phyloP scores from a whole-genome alignment of 2,797 vertebrate species.

The Acipenser ruthenus region DNA sequence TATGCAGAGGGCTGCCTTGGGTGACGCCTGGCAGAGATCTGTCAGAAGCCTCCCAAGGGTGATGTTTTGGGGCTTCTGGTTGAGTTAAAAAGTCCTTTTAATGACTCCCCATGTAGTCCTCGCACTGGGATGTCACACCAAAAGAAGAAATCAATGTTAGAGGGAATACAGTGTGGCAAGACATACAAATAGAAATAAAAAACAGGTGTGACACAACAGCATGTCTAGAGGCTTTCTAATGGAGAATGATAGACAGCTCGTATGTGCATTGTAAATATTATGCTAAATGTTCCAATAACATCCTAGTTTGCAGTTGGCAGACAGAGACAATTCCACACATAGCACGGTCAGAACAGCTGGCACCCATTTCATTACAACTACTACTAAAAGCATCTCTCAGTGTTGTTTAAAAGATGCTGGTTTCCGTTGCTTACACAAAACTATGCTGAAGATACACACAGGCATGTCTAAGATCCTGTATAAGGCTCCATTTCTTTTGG shows the following conservation, averaged over 20 bases:
- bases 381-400: too few relatives aligned
- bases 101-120: not conserved
- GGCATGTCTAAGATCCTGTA: too few relatives aligned
- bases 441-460: too few relatives aligned
- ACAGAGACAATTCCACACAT: not conserved
- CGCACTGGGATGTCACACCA: not conserved
- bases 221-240: not conserved
- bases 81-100: not conserved
- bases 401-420: too few relatives aligned
- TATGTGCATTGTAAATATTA: slow-evolving; percentile 3
- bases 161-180: not conserved
- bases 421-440: too few relatives aligned
- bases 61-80: too few relatives aligned
- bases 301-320: not conserved
- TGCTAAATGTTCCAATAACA: not conserved
- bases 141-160: not conserved
- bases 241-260: not conserved
- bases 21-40: too few relatives aligned
- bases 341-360: not conserved
- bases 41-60: too few relatives aligned
- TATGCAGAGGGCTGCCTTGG: not conserved
- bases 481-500: too few relatives aligned
- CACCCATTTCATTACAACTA: not conserved
- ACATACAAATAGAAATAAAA: not conserved
- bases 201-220: not conserved